Percentiles rank a stretch among this genome's conserved stretches.
phyloP scores from a whole-genome alignment of 2,888 invertebrate species.

The Halictus quadricinctus region DNA sequence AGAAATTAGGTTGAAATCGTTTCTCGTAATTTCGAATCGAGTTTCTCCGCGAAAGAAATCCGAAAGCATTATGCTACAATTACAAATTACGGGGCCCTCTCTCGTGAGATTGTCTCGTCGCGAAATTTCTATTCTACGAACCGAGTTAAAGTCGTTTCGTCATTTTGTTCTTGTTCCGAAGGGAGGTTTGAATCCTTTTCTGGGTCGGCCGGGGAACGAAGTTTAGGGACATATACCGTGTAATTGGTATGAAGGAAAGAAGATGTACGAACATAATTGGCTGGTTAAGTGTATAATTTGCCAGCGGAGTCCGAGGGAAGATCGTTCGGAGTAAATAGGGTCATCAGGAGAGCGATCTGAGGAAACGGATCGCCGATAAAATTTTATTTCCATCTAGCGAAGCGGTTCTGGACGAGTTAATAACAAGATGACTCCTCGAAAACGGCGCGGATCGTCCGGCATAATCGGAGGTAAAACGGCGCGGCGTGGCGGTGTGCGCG shows the following conservation, averaged over 20 bases:
- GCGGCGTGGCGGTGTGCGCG: neutral
- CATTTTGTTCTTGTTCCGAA: neutral
- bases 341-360: slow-evolving; percentile 19
- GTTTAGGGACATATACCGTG: neutral
- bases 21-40: neutral
- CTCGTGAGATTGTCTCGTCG: neutral
- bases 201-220: neutral
- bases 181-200: neutral
- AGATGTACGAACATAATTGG: slow-evolving; percentile 5
- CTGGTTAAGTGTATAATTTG: slow-evolving; percentile 16
- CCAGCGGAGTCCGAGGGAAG: neutral
- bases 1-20: neutral
- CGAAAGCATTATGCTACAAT: neutral
- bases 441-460: slow-evolving; percentile 30
- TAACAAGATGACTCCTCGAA: slow-evolving; percentile 47
- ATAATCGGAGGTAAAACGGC: slow-evolving; percentile 47
- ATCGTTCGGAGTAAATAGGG: slow-evolving; percentile 10
- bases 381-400: slow-evolving; percentile 13
- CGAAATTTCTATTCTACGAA: neutral
- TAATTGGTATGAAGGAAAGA: neutral
- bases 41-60: neutral
- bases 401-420: slow-evolving; percentile 32
- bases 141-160: neutral
- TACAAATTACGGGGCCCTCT: neutral
- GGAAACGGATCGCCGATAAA: slow-evolving; percentile 44